phyloP scores from a whole-genome alignment of 1,140 invertebrate genomes.

The Pseudomyrmex cubaensis region DNA sequence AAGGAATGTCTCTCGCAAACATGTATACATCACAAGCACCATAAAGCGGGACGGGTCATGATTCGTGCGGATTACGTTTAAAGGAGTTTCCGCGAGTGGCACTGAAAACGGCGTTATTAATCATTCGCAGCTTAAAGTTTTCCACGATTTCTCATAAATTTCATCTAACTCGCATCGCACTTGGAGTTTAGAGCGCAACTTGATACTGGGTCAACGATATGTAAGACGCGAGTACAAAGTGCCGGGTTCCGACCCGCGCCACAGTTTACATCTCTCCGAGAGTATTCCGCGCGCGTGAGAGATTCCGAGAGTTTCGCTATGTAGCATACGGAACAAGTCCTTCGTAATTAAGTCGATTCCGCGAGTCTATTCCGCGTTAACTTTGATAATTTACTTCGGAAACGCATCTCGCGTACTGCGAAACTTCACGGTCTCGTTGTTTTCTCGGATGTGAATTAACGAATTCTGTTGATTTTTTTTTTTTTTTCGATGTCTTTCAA shows the following conservation, averaged over 20 bases:
- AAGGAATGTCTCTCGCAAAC: background rate
- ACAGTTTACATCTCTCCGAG: constrained; percentile 32
- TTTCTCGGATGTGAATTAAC: background rate
- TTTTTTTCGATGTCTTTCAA: background rate
- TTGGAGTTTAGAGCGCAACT: constrained; percentile 45
- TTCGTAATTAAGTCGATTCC: constrained; percentile 54
- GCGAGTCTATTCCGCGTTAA: constrained; percentile 42
- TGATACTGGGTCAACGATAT: constrained; percentile 61
- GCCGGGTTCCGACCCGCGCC: background rate
- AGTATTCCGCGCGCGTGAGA: constrained; percentile 25
- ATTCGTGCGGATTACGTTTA: constrained; percentile 41
- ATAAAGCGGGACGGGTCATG: constrained; percentile 14
- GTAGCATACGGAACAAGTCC: constrained; percentile 42
- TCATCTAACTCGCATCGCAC: constrained; percentile 54
- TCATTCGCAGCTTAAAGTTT: constrained; percentile 59
- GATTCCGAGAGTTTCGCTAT: constrained; percentile 54
- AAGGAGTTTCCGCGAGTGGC: constrained; percentile 24
- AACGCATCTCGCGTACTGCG: background rate
- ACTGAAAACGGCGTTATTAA: constrained; percentile 52
- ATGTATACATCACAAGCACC: background rate
- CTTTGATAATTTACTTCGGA: constrained; percentile 50
- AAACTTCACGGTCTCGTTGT: background rate
- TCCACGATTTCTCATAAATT: constrained; percentile 60
- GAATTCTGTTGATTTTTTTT: background rate
- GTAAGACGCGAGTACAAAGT: constrained; percentile 55